These are phyloP conservation scores for Gephyroberyx darwinii DNA, from an alignment of 2,797 vertebrate species.

Conservation along the genomic window DNA sequence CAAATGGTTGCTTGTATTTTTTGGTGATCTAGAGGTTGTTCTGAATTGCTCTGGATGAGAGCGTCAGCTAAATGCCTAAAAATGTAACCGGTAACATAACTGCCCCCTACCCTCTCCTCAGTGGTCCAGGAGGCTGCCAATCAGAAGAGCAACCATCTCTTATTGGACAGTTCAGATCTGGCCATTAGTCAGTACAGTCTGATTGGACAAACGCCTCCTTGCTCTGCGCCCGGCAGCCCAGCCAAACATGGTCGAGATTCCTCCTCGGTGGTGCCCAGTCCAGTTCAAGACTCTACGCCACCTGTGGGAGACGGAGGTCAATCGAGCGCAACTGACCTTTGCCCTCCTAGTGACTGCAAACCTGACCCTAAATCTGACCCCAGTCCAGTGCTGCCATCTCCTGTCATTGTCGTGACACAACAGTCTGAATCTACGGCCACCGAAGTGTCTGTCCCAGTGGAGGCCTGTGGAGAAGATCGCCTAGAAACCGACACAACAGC, in stretches of 20 bases:
- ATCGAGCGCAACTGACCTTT: constrained; percentile 3
- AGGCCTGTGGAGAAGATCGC: constrained; percentile 10
- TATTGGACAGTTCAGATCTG: constrained; percentile 85
- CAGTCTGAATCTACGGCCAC: constrained; percentile 1
- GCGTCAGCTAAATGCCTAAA: too few relatives aligned
- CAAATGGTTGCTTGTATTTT: too few relatives aligned
- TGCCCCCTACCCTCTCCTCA: constrained; percentile 55
- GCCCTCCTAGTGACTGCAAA: constrained; percentile 12
- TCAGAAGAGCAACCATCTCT: constrained; percentile 88
- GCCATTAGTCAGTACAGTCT: constrained; percentile 89
- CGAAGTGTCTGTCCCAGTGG: background rate
- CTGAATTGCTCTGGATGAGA: too few relatives aligned
- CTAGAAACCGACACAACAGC: background rate
- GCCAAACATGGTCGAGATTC: constrained; percentile 42
- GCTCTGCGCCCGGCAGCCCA: constrained; percentile 83
- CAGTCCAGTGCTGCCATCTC: constrained; percentile 1
- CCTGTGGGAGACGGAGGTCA: constrained; percentile 29
- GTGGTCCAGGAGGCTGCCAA: constrained; percentile 88
- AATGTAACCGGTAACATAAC: background rate
- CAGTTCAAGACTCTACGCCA: constrained; percentile 16
- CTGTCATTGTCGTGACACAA: constrained; percentile 49
- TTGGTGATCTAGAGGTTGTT: too few relatives aligned
- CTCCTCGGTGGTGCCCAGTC: background rate
- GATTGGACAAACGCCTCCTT: constrained; percentile 79
- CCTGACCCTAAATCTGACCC: background rate